Percentiles rank a stretch among this genome's conserved stretches.
phyloP scores from a whole-genome alignment of 2,888 invertebrate species.

The Drosophila tanythrix region DNA sequence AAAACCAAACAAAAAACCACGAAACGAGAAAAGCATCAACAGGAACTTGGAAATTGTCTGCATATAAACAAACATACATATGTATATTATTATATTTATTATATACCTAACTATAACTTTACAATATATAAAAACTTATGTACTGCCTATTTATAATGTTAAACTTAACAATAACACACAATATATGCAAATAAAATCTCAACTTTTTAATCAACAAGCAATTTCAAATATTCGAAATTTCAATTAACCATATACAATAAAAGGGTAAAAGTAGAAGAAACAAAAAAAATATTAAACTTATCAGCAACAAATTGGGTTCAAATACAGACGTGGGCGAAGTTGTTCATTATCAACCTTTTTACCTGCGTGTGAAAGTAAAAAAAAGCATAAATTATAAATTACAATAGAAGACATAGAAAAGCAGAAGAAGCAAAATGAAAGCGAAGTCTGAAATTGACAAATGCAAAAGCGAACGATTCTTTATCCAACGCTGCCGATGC shows the following conservation, averaged over 20 bases:
- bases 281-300: conserved; percentile 4
- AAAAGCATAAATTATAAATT: conserved; percentile 60
- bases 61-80: conserved; percentile 18
- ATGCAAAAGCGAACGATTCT: conserved; percentile 66
- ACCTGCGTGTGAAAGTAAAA: conserved; percentile 69
- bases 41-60: conserved; percentile 27
- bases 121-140: conserved; percentile 45
- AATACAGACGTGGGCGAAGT: conserved; percentile 33
- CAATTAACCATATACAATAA: conserved; percentile 45
- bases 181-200: conserved; percentile 68
- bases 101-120: conserved; percentile 51
- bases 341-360: conserved; percentile 40
- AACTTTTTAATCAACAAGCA: conserved; percentile 66
- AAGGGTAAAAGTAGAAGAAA: conserved; percentile 15
- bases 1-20: background rate
- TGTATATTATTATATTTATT: conserved; percentile 65
- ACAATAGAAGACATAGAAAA: conserved; percentile 48
- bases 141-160: conserved; percentile 64
- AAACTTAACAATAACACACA: conserved; percentile 54
- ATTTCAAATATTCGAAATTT: conserved; percentile 39
- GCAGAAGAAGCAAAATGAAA: conserved; percentile 71
- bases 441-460: conserved; percentile 65
- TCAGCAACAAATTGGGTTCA: conserved; percentile 20
- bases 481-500: conserved; percentile 30
- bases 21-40: conserved; percentile 6